Conservation (phyloP, 2,797 vertebrate species). For the Tarsius wallacei region DNA sequence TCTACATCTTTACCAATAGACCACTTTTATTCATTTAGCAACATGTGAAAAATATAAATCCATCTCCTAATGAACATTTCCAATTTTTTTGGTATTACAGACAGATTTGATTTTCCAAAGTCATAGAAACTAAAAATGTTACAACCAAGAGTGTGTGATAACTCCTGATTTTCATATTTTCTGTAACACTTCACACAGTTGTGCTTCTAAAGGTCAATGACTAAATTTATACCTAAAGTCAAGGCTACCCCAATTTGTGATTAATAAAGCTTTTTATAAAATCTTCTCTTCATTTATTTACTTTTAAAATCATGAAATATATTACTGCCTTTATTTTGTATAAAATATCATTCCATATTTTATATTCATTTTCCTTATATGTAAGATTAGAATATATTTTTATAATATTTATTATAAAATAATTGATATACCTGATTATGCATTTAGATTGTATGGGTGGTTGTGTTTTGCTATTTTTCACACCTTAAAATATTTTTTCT, state of each 20-base stretch:
- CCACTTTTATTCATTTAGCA: not conserved
- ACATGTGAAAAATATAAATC: not conserved
- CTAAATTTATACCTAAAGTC: not conserved
- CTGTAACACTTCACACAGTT: not conserved
- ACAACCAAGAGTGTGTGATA: not conserved
- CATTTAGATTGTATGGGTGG: not conserved
- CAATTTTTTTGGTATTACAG: not conserved
- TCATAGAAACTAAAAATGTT: not conserved
- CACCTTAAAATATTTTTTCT: not conserved
- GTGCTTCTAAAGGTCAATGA: not conserved
- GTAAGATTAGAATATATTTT: not conserved
- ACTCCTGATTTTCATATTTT: not conserved
- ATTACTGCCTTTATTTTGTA: not conserved
- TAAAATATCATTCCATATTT: not conserved
- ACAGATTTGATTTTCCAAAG: not conserved
- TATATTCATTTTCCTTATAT: not conserved
- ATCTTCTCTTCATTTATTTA: not conserved
- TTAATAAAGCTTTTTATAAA: not conserved
- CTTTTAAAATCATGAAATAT: not conserved
- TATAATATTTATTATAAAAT: not conserved
- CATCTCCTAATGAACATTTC: not conserved
- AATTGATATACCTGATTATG: not conserved
- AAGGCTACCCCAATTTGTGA: not conserved
- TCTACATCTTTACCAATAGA: not conserved
- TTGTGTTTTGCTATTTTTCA: conserved; percentile 5